Percentiles rank a stretch among this genome's conserved stretches.
These are phyloP conservation scores for Hetaerina americana DNA, from an alignment of 1,140 invertebrate species.

Conservation along the genomic window DNA sequence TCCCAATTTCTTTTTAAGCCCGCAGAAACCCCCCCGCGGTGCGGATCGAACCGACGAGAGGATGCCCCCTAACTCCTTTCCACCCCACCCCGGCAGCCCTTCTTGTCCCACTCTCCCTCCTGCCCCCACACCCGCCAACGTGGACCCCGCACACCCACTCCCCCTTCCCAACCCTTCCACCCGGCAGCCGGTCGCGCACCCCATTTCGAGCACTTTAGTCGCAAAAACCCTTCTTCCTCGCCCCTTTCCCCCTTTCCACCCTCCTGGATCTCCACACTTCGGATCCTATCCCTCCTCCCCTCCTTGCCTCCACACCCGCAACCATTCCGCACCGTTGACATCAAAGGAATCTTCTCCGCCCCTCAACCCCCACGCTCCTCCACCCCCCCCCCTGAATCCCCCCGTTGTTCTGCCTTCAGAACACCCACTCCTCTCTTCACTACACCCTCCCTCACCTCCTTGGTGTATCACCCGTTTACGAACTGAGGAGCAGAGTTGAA, in stretches of 20 bases:
- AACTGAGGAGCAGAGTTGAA: too few species aligned
- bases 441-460: too few species aligned
- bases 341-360: neutral
- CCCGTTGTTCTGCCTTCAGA: too few species aligned
- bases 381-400: neutral
- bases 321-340: neutral
- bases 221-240: too few species aligned
- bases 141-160: neutral
- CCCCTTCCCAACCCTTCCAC: neutral
- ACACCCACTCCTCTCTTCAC: too few species aligned
- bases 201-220: too few species aligned
- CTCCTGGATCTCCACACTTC: neutral
- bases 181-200: too few species aligned
- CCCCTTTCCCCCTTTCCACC: neutral
- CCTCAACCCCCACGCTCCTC: too few species aligned
- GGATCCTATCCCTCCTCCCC: neutral
- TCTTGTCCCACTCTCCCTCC: neutral
- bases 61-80: neutral
- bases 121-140: neutral
- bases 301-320: neutral
- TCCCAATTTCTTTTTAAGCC: neutral
- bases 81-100: neutral
- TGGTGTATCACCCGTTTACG: too few species aligned
- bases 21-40: neutral
- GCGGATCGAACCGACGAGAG: neutral